Conservation (phyloP, 2,797 vertebrate genomes). For the Lates japonicus region DNA sequence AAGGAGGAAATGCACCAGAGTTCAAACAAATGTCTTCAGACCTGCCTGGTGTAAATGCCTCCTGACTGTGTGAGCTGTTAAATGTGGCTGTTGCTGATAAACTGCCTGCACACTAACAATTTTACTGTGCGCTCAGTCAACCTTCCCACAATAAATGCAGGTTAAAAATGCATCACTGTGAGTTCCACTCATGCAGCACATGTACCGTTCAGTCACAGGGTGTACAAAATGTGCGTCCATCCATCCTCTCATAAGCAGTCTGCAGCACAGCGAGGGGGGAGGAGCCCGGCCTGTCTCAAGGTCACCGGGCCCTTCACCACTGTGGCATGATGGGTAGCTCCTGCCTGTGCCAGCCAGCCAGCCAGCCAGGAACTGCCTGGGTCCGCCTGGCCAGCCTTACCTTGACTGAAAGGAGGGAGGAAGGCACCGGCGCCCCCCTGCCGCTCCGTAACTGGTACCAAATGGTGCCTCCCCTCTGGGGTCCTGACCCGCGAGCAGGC, state of each 20-base stretch:
- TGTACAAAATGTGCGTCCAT: conserved; percentile 45
- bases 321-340: conserved; percentile 80
- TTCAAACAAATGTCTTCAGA: not conserved
- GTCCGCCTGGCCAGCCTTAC: conserved; percentile 54
- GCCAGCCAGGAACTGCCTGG: conserved; percentile 55
- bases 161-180: conserved; percentile 28
- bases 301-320: conserved; percentile 82
- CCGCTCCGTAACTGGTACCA: conserved; percentile 87
- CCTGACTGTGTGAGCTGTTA: not conserved
- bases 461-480: conserved; percentile 84
- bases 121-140: conserved; percentile 7
- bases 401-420: conserved; percentile 65
- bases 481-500: conserved; percentile 82
- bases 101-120: not conserved
- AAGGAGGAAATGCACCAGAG: not conserved
- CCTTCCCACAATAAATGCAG: conserved; percentile 27
- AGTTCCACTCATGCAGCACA: conserved; percentile 41
- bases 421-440: conserved; percentile 67
- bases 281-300: conserved; percentile 77
- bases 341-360: conserved; percentile 56
- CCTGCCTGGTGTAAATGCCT: not conserved
- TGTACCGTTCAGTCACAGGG: conserved; percentile 47
- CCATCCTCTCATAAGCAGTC: conserved; percentile 70
- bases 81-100: not conserved
- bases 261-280: conserved; percentile 60